Evolutionary conservation across 2,113 vertebrate species (phyloP), one percentile per base, ranked within the genome.

Genomic region (Neofelis nebulosa): DNA sequence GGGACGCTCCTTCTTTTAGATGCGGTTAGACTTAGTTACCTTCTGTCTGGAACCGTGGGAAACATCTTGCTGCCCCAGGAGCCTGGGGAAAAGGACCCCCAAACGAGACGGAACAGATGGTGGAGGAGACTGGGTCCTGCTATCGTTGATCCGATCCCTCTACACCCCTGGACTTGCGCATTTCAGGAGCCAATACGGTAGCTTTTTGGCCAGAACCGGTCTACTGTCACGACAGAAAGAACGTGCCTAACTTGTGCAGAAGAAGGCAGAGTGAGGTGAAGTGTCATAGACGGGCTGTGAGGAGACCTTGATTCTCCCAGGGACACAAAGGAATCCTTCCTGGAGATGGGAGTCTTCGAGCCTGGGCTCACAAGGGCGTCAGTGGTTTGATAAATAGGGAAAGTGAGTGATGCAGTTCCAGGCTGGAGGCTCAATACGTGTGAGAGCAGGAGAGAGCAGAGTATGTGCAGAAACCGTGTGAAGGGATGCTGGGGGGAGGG

Each of bases 241-340:
- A 63, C 27, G 25, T 41, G 29, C 52, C 7, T 19, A 15, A 87
- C 33, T 69, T 16, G 6, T 19, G 36, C 14, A 48, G 71, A 78
- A 73, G 80, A 69, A 82, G 76, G 13, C n/a, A 50, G 66, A 80
- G 38, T 11, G 48, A 93, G 61, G 14, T 48, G 3, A 9, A 16
- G 12, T 15, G 19, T 33, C 8, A 3, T 0, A 7, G 0, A 0
- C 33, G 3, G 2, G 21, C 19, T 52, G 5, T 25, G 29, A 27
- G 66, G 61, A 55, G 48, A 50, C 8, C 19, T 57, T 68, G 63
- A 12, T 31, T 57, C 25, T 41, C 36, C 36, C 50, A 10, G 29
- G 9, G 31, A 41, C 31, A 57, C 73, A 8, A 15, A 2, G 4
- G 50, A 73, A n/a, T 48, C 33, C 90, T 89, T 94, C 73, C 55